These are phyloP conservation scores for Urosaurus nigricauda DNA, from an alignment of 2,797 vertebrate species.

Conservation along the genomic window DNA sequence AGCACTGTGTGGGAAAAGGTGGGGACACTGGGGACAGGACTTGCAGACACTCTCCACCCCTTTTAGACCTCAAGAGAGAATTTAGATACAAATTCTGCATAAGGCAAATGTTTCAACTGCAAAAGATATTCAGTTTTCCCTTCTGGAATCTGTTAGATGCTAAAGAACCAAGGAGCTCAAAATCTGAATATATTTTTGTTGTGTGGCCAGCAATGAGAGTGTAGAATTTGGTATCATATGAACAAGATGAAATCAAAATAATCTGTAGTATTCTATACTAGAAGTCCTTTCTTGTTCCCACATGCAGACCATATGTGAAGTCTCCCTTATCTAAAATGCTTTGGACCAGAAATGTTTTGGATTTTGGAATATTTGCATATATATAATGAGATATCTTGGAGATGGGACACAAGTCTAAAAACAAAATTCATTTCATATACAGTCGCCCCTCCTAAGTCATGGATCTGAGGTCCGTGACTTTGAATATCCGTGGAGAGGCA, in stretches of 20 bases:
- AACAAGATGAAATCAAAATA: background rate
- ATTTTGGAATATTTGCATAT: no score
- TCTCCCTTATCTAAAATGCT: no score
- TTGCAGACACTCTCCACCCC: background rate
- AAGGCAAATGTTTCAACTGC: background rate
- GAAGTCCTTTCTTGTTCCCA: background rate
- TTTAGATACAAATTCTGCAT: background rate
- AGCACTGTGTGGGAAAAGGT: background rate
- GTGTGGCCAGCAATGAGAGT: no score
- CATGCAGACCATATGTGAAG: background rate
- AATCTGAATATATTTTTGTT: background rate
- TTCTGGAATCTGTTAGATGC: background rate
- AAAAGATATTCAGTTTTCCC: background rate
- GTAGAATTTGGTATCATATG: background rate
- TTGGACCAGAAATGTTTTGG: no score
- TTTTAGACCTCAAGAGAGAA: background rate
- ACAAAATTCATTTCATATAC: no score
- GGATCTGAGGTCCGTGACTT: no score
- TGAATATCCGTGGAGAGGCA: no score
- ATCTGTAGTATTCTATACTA: background rate
- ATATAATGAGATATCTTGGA: no score
- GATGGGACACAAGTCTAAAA: no score
- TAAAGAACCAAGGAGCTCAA: background rate
- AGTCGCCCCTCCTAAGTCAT: no score
- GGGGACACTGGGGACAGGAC: background rate